Conservation (phyloP, 2,113 vertebrate genomes). For the Istiophorus platypterus region DNA sequence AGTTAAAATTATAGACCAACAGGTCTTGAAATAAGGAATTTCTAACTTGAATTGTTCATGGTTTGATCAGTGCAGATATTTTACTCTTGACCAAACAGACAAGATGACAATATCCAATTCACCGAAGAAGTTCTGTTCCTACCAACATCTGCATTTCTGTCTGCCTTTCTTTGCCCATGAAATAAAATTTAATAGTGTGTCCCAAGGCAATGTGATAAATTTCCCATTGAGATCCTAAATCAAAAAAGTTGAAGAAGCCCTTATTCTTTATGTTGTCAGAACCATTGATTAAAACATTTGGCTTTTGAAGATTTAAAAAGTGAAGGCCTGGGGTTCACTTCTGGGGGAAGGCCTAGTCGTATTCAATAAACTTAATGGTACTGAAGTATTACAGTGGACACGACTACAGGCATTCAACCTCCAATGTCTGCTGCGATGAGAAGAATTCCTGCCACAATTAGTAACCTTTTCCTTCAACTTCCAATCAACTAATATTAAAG, state of each 20-base stretch:
- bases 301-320: neutral
- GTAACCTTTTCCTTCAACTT: neutral
- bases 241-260: constrained; percentile 7
- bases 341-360: neutral
- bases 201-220: neutral
- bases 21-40: neutral
- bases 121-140: neutral
- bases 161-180: constrained; percentile 6
- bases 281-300: constrained; percentile 25
- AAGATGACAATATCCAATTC: neutral
- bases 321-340: neutral
- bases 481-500: constrained; percentile 1
- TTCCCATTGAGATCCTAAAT: constrained; percentile 18
- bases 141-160: neutral
- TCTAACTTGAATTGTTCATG: neutral
- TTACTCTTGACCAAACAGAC: neutral
- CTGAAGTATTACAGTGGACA: neutral
- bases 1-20: neutral
- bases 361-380: constrained; percentile 2
- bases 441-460: neutral
- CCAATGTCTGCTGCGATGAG: neutral
- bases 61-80: neutral
- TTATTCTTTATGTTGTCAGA: constrained; percentile 15
- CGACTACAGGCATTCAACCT: constrained; percentile 1
- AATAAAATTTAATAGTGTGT: constrained; percentile 2